Evolutionary conservation across 2,113 vertebrate species (phyloP), one percentile per base, ranked within the genome.

Genomic region (Tamias sibiricus): DNA sequence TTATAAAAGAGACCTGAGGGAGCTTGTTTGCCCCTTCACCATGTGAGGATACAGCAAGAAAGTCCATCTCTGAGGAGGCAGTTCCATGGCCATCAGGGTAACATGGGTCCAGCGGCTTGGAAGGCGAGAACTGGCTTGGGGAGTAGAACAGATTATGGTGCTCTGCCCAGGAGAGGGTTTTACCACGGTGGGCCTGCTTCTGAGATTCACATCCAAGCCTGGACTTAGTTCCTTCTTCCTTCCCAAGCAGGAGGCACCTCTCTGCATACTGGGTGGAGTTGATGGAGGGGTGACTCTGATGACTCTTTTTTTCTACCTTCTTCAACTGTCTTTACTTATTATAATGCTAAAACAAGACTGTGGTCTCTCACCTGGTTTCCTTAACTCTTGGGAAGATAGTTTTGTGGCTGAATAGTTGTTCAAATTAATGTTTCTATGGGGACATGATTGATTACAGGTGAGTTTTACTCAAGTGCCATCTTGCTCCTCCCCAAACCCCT

Each of bases 41-140:
- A 54, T 17, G 3, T 4, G 26, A 76, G 37, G 59, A 42, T 49
- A 22, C 4, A 59, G 28, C 14, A 37, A 35, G n/a, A 57, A 44
- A n/a, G 26, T 7, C 14, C 49, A 28, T 17, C 20, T 26, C 4
- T n/a, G 64, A 71, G 13, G 35, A 68, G 40, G 59, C 40, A 22
- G n/a, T 8, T 3, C 52, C 22, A 26, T 16, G 35, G 79, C n/a
- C 26, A 20, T 12, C 13, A 14, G 52, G 35, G 6, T 28, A 13
- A 3, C 8, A 16, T 24, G 35, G n/a, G n/a, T 54, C 12, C 68
- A 37, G 47, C 54, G 42, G 35, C 22, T 57, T 30, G 16, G 24
- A 12, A 6, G 8, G 17, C 0, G 7, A 2, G 49, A 40, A 14
- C 3, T 32, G 26, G 11, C 10, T 10, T 42, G 26, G 24, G 35